A percentile compares a stretch with the other conserved stretches of the same genome.
Conservation (phyloP, 1,140 invertebrate genomes). For the Hyposmocoma kahamanoa region DNA sequence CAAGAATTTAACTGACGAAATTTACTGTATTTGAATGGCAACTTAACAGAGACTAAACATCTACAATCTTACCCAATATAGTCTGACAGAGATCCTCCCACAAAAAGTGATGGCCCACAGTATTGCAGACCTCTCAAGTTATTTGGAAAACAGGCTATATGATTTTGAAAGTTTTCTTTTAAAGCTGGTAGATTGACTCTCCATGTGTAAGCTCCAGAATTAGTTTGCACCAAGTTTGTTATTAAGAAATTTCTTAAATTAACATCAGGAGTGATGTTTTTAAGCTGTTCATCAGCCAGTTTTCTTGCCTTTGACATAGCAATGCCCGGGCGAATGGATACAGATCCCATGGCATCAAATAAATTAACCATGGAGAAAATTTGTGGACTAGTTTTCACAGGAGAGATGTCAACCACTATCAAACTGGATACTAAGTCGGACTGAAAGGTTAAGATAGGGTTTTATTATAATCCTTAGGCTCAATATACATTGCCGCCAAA, state of each 20-base stretch:
- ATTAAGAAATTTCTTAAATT: constrained; percentile 80
- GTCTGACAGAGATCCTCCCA: constrained; percentile 86
- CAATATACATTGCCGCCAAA: background rate
- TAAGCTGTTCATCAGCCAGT: constrained; percentile 73
- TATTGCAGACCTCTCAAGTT: constrained; percentile 72
- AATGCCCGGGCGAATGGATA: constrained; percentile 74
- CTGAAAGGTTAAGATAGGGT: constrained; percentile 65
- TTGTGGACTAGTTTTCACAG: constrained; percentile 78
- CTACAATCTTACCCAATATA: constrained; percentile 85
- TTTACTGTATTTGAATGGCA: too few relatives aligned
- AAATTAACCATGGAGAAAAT: constrained; percentile 77
- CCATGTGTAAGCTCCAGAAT: constrained; percentile 79
- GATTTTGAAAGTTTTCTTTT: constrained; percentile 76
- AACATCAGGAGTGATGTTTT: constrained; percentile 48
- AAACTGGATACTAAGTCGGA: constrained; percentile 85
- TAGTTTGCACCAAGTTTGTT: constrained; percentile 83
- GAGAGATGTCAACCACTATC: constrained; percentile 90
- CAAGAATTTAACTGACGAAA: too few relatives aligned
- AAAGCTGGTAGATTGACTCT: constrained; percentile 83
- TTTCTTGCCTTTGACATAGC: constrained; percentile 80
- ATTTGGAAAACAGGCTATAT: constrained; percentile 79
- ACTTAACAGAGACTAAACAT: too few relatives aligned
- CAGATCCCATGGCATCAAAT: constrained; percentile 78
- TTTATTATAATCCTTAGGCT: too few relatives aligned
- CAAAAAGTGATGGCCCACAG: constrained; percentile 83